Evolutionary conservation across 2,888 invertebrate species (phyloP), one percentile per base, ranked within the genome.

Genomic region (Troglohyphantes excavatus): DNA sequence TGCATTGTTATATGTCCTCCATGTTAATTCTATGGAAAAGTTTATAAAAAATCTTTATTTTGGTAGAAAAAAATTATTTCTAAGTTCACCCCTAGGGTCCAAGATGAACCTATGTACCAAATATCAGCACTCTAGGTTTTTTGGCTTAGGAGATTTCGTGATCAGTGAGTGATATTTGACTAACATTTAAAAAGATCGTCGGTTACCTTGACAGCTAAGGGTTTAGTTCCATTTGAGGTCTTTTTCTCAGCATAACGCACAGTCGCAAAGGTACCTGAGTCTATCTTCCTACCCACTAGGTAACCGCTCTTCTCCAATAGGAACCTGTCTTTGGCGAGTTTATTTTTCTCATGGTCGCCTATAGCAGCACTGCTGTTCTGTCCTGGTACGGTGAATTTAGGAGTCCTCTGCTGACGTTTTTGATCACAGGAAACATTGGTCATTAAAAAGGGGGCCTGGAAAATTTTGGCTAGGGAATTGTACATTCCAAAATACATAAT

Each of bases 261-360:
- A 0, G 76, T 76, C 11, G 90, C 89, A 67, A 91, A 91, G 2
- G 91, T 85, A 7, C 91, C 91, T 2, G 85, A 91, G 27, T 87
- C 86, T 21, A 91, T 85, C 63, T 90, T 82, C 21, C 61, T 63
- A 2, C 91, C 91, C 5, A 91, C 27, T 17, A 7, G 46, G 53
- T 86, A 91, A 17, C 91, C 91, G 27, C 68, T 63, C 13, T 29
- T 33, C 0, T 73, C 73, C 19, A 90, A 61, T 13, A 78, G n/a
- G 6, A 6, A 39, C 17, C 33, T 78, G 46, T 89, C 89, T 68
- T 88, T 88, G 9, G 53, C n/a, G 17, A 81, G 53, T 6, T 26
- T 19, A 13, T 21, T 53, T 13, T n/a, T 87, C 0, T 70, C 78
- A 23, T 21, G 21, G 17, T 7, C 39, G 0, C 7, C 70, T 9